A percentile compares a stretch with the other conserved stretches of the same genome.
Conservation (phyloP, 2,888 invertebrate genomes). For the Tenthredo amoena region DNA sequence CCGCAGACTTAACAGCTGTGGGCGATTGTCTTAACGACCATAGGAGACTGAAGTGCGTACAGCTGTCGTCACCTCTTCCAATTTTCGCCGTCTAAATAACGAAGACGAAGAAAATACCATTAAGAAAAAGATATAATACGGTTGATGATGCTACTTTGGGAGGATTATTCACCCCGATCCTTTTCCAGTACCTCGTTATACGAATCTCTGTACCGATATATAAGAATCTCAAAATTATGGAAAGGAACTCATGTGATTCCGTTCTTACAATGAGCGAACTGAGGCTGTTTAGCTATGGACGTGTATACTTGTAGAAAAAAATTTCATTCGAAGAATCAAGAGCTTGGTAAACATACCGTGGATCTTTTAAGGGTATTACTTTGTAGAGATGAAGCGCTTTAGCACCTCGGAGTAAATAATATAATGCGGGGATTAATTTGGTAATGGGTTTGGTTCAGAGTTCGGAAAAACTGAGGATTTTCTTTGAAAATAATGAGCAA, state of each 20-base stretch:
- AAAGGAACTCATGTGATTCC: too few relatives aligned
- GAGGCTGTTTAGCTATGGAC: too few relatives aligned
- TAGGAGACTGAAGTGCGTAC: background rate
- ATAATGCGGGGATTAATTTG: background rate
- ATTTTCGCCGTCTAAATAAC: background rate
- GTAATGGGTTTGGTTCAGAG: background rate
- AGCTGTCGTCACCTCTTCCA: slow-evolving; percentile 9
- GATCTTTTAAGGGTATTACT: background rate
- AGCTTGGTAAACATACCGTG: background rate
- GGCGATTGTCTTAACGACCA: background rate
- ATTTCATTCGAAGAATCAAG: background rate
- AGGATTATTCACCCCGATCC: background rate
- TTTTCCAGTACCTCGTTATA: background rate
- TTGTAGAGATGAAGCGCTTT: background rate
- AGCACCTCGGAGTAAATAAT: background rate
- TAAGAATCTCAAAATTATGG: too few relatives aligned
- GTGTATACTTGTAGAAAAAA: too few relatives aligned
- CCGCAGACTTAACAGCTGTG: slow-evolving; percentile 9
- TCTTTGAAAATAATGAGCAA: too few relatives aligned
- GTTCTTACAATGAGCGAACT: too few relatives aligned
- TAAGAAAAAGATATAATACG: background rate
- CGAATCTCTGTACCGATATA: too few relatives aligned
- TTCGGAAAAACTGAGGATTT: background rate
- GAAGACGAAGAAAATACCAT: background rate
- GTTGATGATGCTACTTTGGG: background rate